Evolutionary conservation across 2,797 vertebrate genomes (phyloP).

Genomic region (Mormyrops attenuatus): DNA sequence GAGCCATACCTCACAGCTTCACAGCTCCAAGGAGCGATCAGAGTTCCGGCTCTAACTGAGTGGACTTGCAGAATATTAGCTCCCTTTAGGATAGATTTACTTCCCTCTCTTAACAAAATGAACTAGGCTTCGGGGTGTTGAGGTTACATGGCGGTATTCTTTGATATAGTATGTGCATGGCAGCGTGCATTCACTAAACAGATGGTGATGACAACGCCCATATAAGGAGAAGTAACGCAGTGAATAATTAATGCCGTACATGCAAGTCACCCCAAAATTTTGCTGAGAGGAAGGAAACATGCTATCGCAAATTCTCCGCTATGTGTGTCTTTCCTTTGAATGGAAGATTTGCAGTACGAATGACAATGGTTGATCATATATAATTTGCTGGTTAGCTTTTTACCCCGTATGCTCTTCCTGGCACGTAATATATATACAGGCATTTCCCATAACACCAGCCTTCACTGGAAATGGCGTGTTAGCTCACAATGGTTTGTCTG

Average conservation of each 20-base stretch:
- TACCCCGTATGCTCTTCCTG: not conserved
- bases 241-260: conserved; percentile 21
- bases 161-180: conserved; percentile 29
- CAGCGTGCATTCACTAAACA: conserved; percentile 22
- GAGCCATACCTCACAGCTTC: not conserved
- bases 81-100: conserved; percentile 46
- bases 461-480: not conserved
- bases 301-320: not conserved
- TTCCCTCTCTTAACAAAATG: conserved; percentile 49
- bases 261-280: not conserved
- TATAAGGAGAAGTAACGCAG: conserved; percentile 1
- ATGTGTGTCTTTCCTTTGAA: not conserved
- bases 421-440: not conserved
- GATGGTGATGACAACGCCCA: conserved; percentile 19
- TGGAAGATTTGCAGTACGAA: not conserved
- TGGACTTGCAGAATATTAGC: conserved; percentile 27
- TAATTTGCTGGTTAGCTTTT: not conserved
- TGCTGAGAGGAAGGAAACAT: not conserved
- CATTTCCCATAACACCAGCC: not conserved
- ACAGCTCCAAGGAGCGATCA: not conserved
- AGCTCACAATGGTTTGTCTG: not conserved
- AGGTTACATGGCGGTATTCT: conserved; percentile 30
- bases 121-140: conserved; percentile 24
- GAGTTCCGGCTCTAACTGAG: not conserved
- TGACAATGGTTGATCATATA: not conserved